Percentiles rank a stretch among this genome's conserved stretches.
Conservation (phyloP, 2,113 vertebrate genomes). For the Proteles cristata region DNA sequence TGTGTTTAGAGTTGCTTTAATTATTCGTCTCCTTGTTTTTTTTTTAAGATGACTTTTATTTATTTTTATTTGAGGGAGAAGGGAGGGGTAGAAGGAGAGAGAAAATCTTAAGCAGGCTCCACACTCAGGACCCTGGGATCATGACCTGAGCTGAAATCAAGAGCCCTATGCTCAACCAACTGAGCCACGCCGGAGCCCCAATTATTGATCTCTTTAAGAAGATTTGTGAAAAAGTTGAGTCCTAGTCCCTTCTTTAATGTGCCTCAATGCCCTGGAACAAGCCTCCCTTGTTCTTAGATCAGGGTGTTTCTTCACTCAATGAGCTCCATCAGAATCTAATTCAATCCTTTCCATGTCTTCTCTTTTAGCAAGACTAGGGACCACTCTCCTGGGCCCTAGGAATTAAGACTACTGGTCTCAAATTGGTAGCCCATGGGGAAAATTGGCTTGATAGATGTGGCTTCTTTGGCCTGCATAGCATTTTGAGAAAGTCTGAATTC, state of each 20-base stretch:
- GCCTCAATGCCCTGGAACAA: neutral
- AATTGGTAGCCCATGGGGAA: neutral
- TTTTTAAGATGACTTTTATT: no score
- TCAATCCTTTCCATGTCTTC: neutral
- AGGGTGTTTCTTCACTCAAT: neutral
- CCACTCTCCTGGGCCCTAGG: neutral
- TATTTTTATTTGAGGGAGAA: no score
- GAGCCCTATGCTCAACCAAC: no score
- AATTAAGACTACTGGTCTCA: neutral
- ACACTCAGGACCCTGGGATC: no score
- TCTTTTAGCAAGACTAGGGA: neutral
- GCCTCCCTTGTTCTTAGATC: neutral
- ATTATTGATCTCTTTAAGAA: slow-evolving; percentile 27
- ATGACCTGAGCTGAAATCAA: no score
- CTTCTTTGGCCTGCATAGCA: neutral
- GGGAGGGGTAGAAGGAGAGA: no score
- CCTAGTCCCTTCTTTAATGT: neutral
- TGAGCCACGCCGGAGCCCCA: neutral
- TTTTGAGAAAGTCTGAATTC: neutral
- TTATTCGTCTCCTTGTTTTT: neutral
- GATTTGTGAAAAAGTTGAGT: neutral
- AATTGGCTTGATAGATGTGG: neutral
- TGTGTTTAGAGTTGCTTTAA: slow-evolving; percentile 17
- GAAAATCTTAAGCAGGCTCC: no score
- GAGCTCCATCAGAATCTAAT: neutral